Conservation (phyloP, 2,797 vertebrate species). For the Orestias chungarensis region DNA sequence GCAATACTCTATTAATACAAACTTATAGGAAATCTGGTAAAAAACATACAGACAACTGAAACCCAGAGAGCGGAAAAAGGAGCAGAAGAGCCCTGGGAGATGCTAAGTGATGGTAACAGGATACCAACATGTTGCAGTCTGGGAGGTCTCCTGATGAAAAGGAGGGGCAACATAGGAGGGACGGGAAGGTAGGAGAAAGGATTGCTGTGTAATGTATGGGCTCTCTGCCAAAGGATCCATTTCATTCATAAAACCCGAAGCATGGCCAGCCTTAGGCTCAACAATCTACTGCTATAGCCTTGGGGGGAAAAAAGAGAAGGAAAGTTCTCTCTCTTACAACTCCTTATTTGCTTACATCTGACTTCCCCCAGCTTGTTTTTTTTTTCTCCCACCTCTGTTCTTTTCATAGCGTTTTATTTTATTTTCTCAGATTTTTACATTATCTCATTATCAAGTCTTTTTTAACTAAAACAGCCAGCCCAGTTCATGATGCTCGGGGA, state of each 20-base stretch:
- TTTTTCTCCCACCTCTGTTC: not conserved
- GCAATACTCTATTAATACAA: constrained; percentile 7
- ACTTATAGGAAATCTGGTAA: constrained; percentile 14
- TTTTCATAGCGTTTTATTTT: not conserved
- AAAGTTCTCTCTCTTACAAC: constrained; percentile 26
- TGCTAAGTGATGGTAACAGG: constrained; percentile 76
- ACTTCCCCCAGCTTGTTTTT: not conserved
- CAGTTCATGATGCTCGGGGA: constrained; percentile 30
- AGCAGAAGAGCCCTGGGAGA: constrained; percentile 55
- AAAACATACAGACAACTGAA: constrained; percentile 7
- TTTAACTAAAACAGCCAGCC: constrained; percentile 16
- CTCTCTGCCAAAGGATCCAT: constrained; percentile 63
- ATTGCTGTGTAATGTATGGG: constrained; percentile 57
- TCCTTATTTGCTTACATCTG: constrained; percentile 14
- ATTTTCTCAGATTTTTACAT: not conserved
- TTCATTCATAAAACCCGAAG: constrained; percentile 79
- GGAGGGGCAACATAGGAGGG: constrained; percentile 45
- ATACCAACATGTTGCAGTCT: constrained; percentile 75
- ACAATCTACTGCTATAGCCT: constrained; percentile 48
- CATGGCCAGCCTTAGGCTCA: constrained; percentile 51
- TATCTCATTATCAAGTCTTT: constrained; percentile 24
- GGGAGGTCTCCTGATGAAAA: constrained; percentile 75
- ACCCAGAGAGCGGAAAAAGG: constrained; percentile 18
- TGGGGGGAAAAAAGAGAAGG: constrained; percentile 19
- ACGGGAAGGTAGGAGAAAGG: constrained; percentile 49